Evolutionary conservation across 1,140 invertebrate species (phyloP).

Genomic region (Heliconius hermathena): DNA sequence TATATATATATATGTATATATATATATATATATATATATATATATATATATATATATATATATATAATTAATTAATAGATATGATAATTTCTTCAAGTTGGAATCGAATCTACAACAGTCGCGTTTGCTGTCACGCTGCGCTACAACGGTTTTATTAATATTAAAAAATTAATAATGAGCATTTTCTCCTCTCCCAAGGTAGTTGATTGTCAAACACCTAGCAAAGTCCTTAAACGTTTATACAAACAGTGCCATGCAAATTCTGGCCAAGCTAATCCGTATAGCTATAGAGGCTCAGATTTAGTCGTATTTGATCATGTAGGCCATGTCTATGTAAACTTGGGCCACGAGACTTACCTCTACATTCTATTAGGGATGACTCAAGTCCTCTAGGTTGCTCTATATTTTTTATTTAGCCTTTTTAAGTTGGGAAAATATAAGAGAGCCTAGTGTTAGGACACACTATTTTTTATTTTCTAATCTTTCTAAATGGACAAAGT

Average conservation of each 20-base stretch:
- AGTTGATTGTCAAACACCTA: neutral
- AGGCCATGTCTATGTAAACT: slow-evolving; percentile 7
- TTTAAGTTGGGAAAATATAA: neutral
- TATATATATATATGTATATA: no score
- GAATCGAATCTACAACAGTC: no score
- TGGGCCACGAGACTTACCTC: neutral
- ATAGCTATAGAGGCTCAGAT: neutral
- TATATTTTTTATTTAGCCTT: neutral
- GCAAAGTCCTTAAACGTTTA: slow-evolving; percentile 10
- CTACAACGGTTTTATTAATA: no score
- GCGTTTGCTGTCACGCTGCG: no score
- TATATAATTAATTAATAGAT: no score
- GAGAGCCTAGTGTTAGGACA: neutral
- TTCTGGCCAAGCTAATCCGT: slow-evolving; percentile 6
- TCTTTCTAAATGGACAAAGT: no score
- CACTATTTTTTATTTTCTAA: no score
- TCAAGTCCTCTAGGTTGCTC: neutral
- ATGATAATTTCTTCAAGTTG: no score
- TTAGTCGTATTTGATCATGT: slow-evolving; percentile 9
- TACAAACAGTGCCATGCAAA: slow-evolving; percentile 6
- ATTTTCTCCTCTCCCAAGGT: neutral
- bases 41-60: no score
- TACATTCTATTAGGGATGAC: neutral
- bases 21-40: no score
- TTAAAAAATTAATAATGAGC: neutral